A percentile compares a stretch with the other conserved stretches of the same genome.
Evolutionary conservation across 2,888 invertebrate species (phyloP).

Genomic region (Mesorhabditis spiculigera): DNA sequence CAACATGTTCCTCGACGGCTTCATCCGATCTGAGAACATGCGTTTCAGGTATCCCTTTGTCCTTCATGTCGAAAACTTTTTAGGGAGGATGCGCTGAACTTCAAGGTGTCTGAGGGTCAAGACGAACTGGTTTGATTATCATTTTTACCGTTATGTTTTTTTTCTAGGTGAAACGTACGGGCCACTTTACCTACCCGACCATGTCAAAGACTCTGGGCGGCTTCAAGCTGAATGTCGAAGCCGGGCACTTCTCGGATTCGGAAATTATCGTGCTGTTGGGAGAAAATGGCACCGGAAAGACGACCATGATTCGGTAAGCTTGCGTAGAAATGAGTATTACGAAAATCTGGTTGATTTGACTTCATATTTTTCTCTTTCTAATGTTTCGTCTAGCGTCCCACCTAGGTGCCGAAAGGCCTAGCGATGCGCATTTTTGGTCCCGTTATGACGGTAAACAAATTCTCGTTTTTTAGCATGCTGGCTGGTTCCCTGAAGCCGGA

Average conservation of each 20-base stretch:
- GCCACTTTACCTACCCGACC: conserved; percentile 72
- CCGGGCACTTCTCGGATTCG: conserved; percentile 96
- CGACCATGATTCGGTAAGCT: conserved; percentile 79
- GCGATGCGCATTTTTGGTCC: too few species aligned
- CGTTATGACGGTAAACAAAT: too few species aligned
- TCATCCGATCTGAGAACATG: conserved; percentile 97
- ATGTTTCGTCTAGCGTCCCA: too few species aligned
- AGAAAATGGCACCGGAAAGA: conserved; percentile 98
- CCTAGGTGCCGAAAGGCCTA: too few species aligned
- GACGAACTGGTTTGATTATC: conserved; percentile 77
- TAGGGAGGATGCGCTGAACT: conserved; percentile 83
- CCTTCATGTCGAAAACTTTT: conserved; percentile 14
- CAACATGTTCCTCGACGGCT: conserved; percentile 97
- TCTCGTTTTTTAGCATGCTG: conserved; percentile 71
- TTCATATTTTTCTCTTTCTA: not conserved
- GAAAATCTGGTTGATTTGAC: not conserved
- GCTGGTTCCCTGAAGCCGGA: conserved; percentile 88
- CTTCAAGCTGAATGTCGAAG: conserved; percentile 76
- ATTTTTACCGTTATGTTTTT: conserved; percentile 31
- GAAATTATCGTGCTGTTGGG: conserved; percentile 92
- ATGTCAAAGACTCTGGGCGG: conserved; percentile 73
- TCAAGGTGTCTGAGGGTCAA: conserved; percentile 96
- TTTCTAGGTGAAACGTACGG: conserved; percentile 61
- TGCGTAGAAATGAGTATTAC: not conserved
- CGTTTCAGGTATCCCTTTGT: conserved; percentile 73